Conservation (phyloP, 2,113 vertebrate genomes). For the Hymenochirus boettgeri region DNA sequence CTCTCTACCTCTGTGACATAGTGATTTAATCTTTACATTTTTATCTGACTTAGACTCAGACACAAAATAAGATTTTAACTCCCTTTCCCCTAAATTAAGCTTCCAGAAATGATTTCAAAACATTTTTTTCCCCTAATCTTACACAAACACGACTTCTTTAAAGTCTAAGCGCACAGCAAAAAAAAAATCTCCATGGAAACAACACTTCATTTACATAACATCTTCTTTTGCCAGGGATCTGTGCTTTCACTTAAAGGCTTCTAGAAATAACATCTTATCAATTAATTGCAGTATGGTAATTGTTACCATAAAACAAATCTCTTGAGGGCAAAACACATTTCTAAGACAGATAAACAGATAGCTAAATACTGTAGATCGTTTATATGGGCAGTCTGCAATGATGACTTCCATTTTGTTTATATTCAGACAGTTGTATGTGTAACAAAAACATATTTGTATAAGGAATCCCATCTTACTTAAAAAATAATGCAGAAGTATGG, state of each 20-base stretch:
- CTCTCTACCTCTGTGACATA: too few relatives aligned
- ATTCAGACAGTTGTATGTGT: too few relatives aligned
- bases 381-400: too few relatives aligned
- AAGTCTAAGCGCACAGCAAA: slow-evolving; percentile 10
- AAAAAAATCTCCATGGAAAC: slow-evolving; percentile 35
- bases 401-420: too few relatives aligned
- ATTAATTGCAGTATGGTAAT: slow-evolving; percentile 38
- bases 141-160: slow-evolving; percentile 4
- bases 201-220: slow-evolving; percentile 30
- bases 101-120: slow-evolving; percentile 39
- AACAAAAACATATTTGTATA: too few relatives aligned
- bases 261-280: slow-evolving; percentile 31
- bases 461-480: too few relatives aligned
- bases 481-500: too few relatives aligned
- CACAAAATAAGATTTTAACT: background rate
- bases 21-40: too few relatives aligned
- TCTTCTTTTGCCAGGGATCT: slow-evolving; percentile 26
- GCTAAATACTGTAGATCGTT: too few relatives aligned
- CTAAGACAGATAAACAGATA: too few relatives aligned
- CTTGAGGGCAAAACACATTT: too few relatives aligned
- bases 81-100: background rate
- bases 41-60: background rate
- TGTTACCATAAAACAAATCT: too few relatives aligned
- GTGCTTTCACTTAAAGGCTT: slow-evolving; percentile 24
- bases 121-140: slow-evolving; percentile 24